phyloP scores from a whole-genome alignment of 2,888 invertebrate species.

The Dryadula phaetusa region DNA sequence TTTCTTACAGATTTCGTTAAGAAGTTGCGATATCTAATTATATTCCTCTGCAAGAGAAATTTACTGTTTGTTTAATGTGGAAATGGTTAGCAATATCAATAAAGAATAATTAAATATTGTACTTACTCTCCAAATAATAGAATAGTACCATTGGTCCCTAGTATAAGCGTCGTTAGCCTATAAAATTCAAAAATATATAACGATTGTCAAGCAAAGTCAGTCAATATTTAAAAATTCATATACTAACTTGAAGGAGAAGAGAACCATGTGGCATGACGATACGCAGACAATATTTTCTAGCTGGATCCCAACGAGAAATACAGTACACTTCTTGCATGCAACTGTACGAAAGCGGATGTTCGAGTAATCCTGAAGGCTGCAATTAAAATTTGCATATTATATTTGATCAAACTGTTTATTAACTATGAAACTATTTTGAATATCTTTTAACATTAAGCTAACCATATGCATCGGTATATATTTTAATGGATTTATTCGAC shows the following conservation, averaged over 20 bases:
- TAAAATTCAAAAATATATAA: conserved; percentile 53
- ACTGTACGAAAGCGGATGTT: conserved; percentile 87
- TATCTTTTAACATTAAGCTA: background rate
- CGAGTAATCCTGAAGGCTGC: conserved; percentile 87
- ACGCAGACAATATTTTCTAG: conserved; percentile 91
- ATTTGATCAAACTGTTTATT: no score
- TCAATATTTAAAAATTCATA: background rate
- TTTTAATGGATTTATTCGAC: no score
- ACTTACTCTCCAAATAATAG: conserved; percentile 91
- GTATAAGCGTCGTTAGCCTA: conserved; percentile 91
- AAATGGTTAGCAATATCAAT: background rate
- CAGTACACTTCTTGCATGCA: conserved; percentile 91
- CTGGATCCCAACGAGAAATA: conserved; percentile 90
- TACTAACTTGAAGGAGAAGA: conserved; percentile 85
- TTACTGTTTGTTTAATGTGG: conserved; percentile 4
- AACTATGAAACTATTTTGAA: no score
- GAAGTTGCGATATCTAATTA: conserved; percentile 89
- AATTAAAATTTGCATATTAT: conserved; percentile 54
- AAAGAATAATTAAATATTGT: conserved; percentile 18
- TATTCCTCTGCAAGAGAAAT: conserved; percentile 86
- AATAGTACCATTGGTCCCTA: conserved; percentile 93
- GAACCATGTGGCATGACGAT: conserved; percentile 91
- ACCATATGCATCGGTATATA: background rate
- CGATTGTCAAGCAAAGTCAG: background rate
- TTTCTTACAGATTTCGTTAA: conserved; percentile 87